phyloP scores from a whole-genome alignment of 2,888 invertebrate genomes.

The Drosophila greeni region DNA sequence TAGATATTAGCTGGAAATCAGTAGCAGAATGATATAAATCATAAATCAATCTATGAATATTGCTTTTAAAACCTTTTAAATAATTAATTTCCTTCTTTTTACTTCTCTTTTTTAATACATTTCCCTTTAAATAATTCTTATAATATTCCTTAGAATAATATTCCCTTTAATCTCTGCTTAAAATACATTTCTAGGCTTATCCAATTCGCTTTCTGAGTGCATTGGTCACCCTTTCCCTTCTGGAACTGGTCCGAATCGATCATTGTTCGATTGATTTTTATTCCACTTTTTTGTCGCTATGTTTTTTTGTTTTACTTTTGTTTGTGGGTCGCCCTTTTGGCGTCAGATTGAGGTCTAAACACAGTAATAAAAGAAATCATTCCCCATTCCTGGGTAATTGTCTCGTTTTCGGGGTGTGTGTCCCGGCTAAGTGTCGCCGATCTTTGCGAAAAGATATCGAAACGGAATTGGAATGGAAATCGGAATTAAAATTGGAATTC shows the following conservation, averaged over 20 bases:
- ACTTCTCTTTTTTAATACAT: neutral
- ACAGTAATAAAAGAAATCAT: slow-evolving; percentile 58
- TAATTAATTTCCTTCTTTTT: too few species aligned
- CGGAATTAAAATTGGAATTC: slow-evolving; percentile 18
- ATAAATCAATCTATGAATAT: neutral
- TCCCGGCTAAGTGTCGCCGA: slow-evolving; percentile 48
- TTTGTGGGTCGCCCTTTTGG: slow-evolving; percentile 51
- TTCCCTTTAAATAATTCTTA: neutral
- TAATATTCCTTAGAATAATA: too few species aligned
- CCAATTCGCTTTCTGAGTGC: neutral
- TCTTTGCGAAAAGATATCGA: slow-evolving; percentile 7
- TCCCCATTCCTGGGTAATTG: slow-evolving; percentile 56
- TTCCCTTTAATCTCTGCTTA: neutral
- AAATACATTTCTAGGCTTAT: neutral
- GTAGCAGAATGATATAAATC: neutral
- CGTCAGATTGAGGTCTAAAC: slow-evolving; percentile 45
- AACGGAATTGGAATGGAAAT: slow-evolving; percentile 14
- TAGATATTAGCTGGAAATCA: too few species aligned
- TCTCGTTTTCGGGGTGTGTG: slow-evolving; percentile 58
- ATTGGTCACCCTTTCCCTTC: neutral
- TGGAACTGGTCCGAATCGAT: slow-evolving; percentile 28
- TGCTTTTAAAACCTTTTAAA: too few species aligned
- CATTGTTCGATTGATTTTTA: slow-evolving; percentile 45
- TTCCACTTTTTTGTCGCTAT: slow-evolving; percentile 16
- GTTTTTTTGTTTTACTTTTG: slow-evolving; percentile 25